Evolutionary conservation across 2,797 vertebrate genomes (phyloP), one percentile per base, ranked within the genome.

Genomic region (Myotis myotis): DNA sequence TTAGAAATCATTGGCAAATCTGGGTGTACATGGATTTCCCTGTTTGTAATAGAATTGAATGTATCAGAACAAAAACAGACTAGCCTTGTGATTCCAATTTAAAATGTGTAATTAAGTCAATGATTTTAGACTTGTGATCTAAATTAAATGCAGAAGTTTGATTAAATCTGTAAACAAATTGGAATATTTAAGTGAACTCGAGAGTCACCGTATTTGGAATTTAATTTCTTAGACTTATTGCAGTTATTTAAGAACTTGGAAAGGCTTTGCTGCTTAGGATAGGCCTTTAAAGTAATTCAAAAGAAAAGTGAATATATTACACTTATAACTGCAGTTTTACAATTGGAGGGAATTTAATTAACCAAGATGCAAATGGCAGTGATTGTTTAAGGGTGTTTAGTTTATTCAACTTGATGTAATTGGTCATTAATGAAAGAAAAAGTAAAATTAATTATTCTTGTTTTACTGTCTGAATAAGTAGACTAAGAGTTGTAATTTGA

Each of bases 211-310:
- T 91, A 93, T 92, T 95, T 86, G 71, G 71, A 88, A 41, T 70
- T 92, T 82, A 87, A 93, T 89, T 87, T 93, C 76, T 91, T 83
- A 83, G 60, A 89, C 94, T 93, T 75, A 96, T 93, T 91, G 51
- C 19, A 75, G n/a, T 68, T 89, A 53, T 85, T 80, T 93, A 81
- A 94, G n/a, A 36, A 66, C 33, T 70, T 70, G 38, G 81, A 85
- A 82, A 33, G 20, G 22, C 66, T 94, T 89, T 93, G 68, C 30
- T 90, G 49, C 84, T 87, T 62, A 81, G 76, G 71, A 53, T 55
- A 81, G 68, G 62, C 84, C 74, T 93, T 87, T 94, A 33, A 89
- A 94, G 55, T 36, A 93, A 55, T 84, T 93, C 81, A 87, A 89
- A 84, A 84, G 60, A 91, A 96, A 96, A 87, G 28, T 33, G 87